Evolutionary conservation across 2,888 invertebrate species (phyloP), one percentile per base, ranked within the genome.

Genomic region (Erannis defoliaria): DNA sequence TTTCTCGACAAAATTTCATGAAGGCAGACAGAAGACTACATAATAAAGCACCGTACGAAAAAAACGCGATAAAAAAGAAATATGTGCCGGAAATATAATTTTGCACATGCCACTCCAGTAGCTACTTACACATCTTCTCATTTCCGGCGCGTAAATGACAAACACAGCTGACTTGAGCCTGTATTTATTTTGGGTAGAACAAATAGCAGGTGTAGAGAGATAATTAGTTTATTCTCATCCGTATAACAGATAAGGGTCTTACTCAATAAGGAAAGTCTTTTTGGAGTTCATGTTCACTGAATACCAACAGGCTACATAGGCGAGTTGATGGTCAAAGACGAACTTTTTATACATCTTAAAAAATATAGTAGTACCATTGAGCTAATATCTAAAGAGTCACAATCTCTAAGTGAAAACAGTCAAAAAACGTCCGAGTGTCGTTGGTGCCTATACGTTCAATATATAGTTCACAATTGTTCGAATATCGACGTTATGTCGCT

Each of bases 81-180:
- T 37, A 50, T 43, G 43, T 50, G 35, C 29, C 50, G 50, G 51
- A 55, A 33, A 51, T 40, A 42, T 53, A 35, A 48, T 56, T 56
- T 49, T 35, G 62, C 53, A 53, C 48, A 55, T 54, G 57, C 31
- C 37, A 46, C 19, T 5, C 18, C n/a, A 31, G 29, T 29, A 55
- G 19, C 29, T 49, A 16, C 35, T 35, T 37, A 19, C 29, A 59
- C 31, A 57, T 42, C 38, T 31, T 42, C 50, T 62, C 35, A 58
- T 51, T 57, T 66, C 61, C 55, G 51, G 48, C 18, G 31, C 45
- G 40, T 55, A 57, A 53, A 50, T 58, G 49, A 55, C 62, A 68
- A 70, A 74, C 43, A 72, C 71, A 73, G 74, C 68, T 72, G 74
- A 68, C 42, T 42, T 38, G 33, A 43, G 18, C 12, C 26, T 45